A percentile compares a stretch with the other conserved stretches of the same genome.
These are phyloP conservation scores for Eupristina koningsbergeri DNA, from an alignment of 1,140 invertebrate genomes.

Conservation along the genomic window DNA sequence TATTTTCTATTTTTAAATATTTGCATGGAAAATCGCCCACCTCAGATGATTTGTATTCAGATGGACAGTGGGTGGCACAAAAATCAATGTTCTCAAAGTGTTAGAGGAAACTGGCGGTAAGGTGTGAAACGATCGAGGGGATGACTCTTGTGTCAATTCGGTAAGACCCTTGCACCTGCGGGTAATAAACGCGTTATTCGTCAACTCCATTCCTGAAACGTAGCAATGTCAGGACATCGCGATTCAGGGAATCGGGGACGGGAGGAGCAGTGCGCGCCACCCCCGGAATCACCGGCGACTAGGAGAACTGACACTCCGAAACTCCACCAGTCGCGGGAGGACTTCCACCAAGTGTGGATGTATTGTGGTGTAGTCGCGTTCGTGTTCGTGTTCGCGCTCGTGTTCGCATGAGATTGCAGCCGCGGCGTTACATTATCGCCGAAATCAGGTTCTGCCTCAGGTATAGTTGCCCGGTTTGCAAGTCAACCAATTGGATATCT, in stretches of 20 bases:
- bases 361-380: not conserved
- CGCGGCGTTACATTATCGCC: too few species aligned
- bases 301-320: not conserved
- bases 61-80: not conserved
- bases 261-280: not conserved
- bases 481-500: not conserved
- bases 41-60: not conserved
- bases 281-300: conserved; percentile 22
- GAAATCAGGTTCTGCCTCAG: too few species aligned
- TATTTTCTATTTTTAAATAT: too few species aligned
- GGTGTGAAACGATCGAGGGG: too few species aligned
- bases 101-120: too few species aligned
- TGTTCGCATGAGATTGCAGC: too few species aligned
- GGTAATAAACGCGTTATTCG: conserved; percentile 1
- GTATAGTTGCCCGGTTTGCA: too few species aligned
- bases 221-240: too few species aligned
- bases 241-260: not conserved
- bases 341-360: conserved; percentile 44
- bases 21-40: too few species aligned
- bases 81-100: not conserved
- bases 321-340: conserved; percentile 54
- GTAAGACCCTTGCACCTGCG: not conserved
- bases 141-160: too few species aligned
- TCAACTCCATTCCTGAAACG: too few species aligned
- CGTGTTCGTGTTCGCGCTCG: not conserved